These are phyloP conservation scores for Yponomeuta malinellus DNA, from an alignment of 2,888 invertebrate species.

Conservation along the genomic window DNA sequence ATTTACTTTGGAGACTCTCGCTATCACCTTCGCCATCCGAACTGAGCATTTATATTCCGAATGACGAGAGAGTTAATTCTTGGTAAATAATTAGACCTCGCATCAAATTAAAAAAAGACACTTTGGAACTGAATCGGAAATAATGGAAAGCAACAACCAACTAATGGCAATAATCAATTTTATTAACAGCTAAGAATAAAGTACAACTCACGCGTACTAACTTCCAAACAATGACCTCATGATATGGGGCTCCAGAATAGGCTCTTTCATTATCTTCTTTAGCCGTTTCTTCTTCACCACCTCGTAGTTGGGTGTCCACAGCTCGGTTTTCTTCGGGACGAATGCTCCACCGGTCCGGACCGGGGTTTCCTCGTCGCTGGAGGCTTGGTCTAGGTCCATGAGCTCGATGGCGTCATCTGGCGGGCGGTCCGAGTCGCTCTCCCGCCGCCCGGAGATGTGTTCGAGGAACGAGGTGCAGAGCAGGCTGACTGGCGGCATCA, in stretches of 20 bases:
- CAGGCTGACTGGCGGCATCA: slow-evolving; percentile 60
- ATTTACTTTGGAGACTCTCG: no score
- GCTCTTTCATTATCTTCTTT: slow-evolving; percentile 49
- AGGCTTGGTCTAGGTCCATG: slow-evolving; percentile 40
- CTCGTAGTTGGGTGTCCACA: slow-evolving; percentile 62
- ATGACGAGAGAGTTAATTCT: no score
- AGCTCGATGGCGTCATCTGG: slow-evolving; percentile 29
- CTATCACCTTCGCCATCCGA: no score
- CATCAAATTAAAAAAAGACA: no score
- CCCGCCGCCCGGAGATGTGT: slow-evolving; percentile 51
- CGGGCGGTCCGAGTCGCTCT: slow-evolving; percentile 26
- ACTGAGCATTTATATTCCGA: no score
- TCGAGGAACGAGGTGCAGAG: slow-evolving; percentile 60
- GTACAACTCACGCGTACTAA: not conserved
- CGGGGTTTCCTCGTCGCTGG: slow-evolving; percentile 51
- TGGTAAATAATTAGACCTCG: no score
- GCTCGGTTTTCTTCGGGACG: slow-evolving; percentile 40
- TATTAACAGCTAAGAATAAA: slow-evolving; percentile 1
- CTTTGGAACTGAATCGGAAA: no score
- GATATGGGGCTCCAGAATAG: slow-evolving; percentile 45
- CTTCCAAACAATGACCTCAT: slow-evolving; percentile 43
- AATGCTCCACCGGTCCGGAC: slow-evolving; percentile 32
- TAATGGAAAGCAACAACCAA: not conserved
- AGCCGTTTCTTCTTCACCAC: slow-evolving; percentile 64
- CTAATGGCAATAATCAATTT: not conserved